Evolutionary conservation across 2,888 invertebrate species (phyloP).

Genomic region (Amphipyra berbera): DNA sequence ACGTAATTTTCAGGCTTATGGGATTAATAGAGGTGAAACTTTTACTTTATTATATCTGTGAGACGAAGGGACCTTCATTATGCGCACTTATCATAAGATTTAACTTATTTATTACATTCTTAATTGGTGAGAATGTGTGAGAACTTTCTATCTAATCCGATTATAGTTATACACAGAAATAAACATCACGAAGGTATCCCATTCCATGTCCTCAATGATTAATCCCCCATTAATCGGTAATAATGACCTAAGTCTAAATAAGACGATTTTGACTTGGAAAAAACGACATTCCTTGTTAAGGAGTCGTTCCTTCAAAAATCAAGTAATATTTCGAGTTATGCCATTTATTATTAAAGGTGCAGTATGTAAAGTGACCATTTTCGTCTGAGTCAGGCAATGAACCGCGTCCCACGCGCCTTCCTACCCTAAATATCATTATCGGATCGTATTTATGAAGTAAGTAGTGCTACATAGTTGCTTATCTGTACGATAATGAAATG

Average conservation of each 20-base stretch:
- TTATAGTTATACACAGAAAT: constrained; percentile 29
- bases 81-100: constrained; percentile 5
- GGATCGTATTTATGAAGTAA: constrained; percentile 45
- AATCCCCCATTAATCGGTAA: too few relatives aligned
- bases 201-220: too few relatives aligned
- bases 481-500: constrained; percentile 47
- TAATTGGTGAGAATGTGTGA: constrained; percentile 23
- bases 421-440: constrained; percentile 50
- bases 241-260: too few relatives aligned
- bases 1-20: constrained; percentile 14
- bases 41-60: constrained; percentile 18
- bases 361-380: constrained; percentile 28
- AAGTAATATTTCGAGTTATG: too few relatives aligned
- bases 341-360: constrained; percentile 5
- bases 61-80: constrained; percentile 13
- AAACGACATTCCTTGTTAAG: too few relatives aligned
- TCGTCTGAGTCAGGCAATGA: constrained; percentile 45
- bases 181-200: not conserved
- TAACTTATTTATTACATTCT: constrained; percentile 26
- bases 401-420: constrained; percentile 48
- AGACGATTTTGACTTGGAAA: too few relatives aligned
- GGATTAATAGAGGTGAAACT: constrained; percentile 18
- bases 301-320: too few relatives aligned
- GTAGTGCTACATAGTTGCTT: constrained; percentile 39
- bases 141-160: constrained; percentile 33